phyloP scores from a whole-genome alignment of 2,797 vertebrate species.

The Urocyon cinereoargenteus region DNA sequence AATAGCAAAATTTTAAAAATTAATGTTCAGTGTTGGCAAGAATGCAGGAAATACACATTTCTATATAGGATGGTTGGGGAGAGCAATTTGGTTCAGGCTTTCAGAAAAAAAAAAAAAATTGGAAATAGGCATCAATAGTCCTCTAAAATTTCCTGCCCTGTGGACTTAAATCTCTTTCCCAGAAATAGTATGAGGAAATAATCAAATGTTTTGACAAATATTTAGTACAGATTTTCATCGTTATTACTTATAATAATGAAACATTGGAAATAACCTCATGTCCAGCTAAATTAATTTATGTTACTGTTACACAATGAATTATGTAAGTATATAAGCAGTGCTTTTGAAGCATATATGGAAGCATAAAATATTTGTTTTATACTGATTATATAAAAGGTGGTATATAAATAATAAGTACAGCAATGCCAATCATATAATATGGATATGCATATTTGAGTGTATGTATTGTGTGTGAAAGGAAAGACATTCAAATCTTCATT shows the following conservation, averaged over 20 bases:
- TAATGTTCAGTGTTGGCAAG: neutral
- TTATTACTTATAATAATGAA: conserved; percentile 18
- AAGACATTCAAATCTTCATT: neutral
- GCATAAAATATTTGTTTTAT: neutral
- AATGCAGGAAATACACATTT: neutral
- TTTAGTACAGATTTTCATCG: neutral
- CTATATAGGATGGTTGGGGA: neutral
- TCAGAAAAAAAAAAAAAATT: neutral
- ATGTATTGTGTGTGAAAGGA: neutral
- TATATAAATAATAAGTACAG: neutral
- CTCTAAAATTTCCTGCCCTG: neutral
- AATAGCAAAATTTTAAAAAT: neutral
- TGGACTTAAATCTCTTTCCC: conserved; percentile 25
- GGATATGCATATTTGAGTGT: neutral
- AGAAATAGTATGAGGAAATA: neutral
- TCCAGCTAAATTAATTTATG: neutral
- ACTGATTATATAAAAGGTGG: neutral
- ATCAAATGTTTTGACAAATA: neutral
- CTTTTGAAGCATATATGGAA: neutral
- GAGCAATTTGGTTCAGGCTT: neutral
- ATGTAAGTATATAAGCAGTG: neutral
- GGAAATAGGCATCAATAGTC: neutral
- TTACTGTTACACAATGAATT: neutral
- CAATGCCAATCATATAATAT: neutral
- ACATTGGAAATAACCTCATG: neutral